Conservation (phyloP, 2,113 vertebrate genomes). For the Phylloscopus whistleri region DNA sequence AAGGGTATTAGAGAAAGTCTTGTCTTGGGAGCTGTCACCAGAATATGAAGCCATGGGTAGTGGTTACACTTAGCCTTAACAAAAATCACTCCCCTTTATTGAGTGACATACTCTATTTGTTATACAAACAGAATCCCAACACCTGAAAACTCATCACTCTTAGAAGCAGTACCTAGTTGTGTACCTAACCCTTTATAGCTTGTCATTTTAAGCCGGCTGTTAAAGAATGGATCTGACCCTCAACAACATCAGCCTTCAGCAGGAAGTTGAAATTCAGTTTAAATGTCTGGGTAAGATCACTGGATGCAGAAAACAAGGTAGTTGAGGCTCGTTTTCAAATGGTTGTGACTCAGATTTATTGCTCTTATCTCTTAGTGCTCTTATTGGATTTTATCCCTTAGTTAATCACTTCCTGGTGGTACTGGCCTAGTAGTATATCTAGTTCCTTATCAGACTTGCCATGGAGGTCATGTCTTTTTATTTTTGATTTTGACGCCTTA, state of each 20-base stretch:
- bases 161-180: not conserved
- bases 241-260: not conserved
- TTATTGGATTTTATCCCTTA: not conserved
- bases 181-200: not conserved
- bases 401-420: not conserved
- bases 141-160: not conserved
- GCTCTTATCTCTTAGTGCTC: not conserved
- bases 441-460: not conserved
- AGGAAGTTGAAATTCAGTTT: not conserved
- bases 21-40: not conserved
- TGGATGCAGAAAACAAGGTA: not conserved
- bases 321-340: not conserved
- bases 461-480: not conserved
- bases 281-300: not conserved
- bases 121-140: not conserved
- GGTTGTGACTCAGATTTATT: not conserved
- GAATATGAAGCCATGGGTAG: not conserved
- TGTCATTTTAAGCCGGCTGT: not conserved
- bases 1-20: not conserved
- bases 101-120: not conserved
- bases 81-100: not conserved
- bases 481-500: not conserved
- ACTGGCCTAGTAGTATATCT: not conserved
- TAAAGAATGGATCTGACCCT: not conserved
- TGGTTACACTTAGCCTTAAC: not conserved